Percentiles rank a stretch among this genome's conserved stretches.
phyloP scores from a whole-genome alignment of 2,113 vertebrate genomes.

The Dipodomys stephensi region DNA sequence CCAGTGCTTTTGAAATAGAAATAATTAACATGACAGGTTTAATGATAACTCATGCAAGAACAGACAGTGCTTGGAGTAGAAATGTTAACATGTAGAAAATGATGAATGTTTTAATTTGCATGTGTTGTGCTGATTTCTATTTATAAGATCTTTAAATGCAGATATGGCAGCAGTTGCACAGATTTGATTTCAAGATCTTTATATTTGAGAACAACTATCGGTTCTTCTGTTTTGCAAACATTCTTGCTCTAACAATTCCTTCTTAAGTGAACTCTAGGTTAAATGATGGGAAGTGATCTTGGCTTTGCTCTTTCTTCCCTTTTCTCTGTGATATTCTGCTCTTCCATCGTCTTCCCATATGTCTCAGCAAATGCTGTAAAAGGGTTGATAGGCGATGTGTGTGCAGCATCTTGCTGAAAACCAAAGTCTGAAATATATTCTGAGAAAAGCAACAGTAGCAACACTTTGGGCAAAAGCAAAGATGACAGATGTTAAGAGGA shows the following conservation, averaged over 20 bases:
- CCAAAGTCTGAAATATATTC: constrained; percentile 63
- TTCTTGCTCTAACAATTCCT: constrained; percentile 19
- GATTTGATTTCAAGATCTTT: constrained; percentile 39
- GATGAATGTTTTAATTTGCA: background rate
- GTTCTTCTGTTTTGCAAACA: constrained; percentile 60
- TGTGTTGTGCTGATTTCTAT: background rate
- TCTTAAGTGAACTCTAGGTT: constrained; percentile 55
- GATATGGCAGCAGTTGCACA: constrained; percentile 12
- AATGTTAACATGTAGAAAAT: background rate
- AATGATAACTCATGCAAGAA: background rate
- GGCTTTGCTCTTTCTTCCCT: constrained; percentile 39
- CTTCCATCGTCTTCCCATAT: constrained; percentile 71
- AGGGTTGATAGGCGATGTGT: constrained; percentile 31
- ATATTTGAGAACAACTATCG: background rate
- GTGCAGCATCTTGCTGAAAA: constrained; percentile 65
- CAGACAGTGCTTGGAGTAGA: background rate
- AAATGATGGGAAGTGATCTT: constrained; percentile 39
- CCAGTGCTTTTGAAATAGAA: background rate
- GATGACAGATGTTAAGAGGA: constrained; percentile 68
- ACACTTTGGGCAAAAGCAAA: constrained; percentile 51
- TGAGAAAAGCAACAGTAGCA: constrained; percentile 62
- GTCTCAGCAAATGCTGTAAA: constrained; percentile 70
- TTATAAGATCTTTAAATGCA: constrained; percentile 44
- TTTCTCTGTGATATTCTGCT: constrained; percentile 2
- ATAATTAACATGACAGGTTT: background rate